Base-by-base conservation (phyloP, 2,797 vertebrate species). In the Mormyrops boulengeri region DNA sequence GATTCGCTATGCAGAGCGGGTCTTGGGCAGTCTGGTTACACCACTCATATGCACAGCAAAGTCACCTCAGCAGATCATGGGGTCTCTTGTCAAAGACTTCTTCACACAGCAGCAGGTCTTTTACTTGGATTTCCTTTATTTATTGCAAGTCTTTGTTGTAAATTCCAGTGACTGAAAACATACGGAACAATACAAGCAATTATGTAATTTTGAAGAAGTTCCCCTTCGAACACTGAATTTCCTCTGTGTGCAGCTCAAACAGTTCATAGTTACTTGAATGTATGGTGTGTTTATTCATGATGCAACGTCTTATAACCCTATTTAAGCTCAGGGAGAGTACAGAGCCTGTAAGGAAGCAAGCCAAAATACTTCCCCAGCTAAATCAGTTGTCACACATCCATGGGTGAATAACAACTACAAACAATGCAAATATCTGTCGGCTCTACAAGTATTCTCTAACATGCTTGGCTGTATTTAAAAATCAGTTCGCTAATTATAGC, bases 1-100 rank as follows among this genome's bases (percentile, higher is more conserved):
- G 98, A 98, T 99, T 91, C 97, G 97, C 0, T 99, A 99, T 2
- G 96, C 98, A 0, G 98, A 99, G 92, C 96, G 97, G 9, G 96
- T 99, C 2, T 96, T 99, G 88, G 98, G 98, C 77, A 97, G 95
- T 85, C 94, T 98, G 47, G 96, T 99, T 49, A 98, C 97, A 0
- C 96, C 98, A 88, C 97, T 98, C 92, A 98, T 99, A 93, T 98
- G 98, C 95, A 97, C 97, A 38, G 97, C 98, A 90, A 97, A 97
- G 91, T 99, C 98, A 47, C 97, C 98, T 0, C 98, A 99, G 94
- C 98, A 99, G 95, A 96, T 99, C 92, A 99, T 99, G 98, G 98
- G 98, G 87, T 97, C 97, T 9, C 95, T 99, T 91, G 96, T 99
- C 91, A 99, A 99, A 94, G 97, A 97, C 92, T 99, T 97, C 93